A percentile compares a stretch with the other conserved stretches of the same genome.
Conservation (phyloP, 2,113 vertebrate species). For the Bubalus kerabau region DNA sequence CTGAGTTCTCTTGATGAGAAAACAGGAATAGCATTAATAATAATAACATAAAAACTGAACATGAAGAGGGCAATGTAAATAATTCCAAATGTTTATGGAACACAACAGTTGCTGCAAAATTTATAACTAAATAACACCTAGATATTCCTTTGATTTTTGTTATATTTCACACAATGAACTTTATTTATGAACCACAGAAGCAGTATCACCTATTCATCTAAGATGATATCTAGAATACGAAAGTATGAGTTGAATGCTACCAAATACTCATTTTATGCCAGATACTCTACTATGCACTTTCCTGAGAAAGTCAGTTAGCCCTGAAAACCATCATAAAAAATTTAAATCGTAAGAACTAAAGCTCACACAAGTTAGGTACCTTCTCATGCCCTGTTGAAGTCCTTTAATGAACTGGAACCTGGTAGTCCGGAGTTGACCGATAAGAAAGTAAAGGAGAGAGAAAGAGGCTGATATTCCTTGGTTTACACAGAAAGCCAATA, state of each 20-base stretch:
- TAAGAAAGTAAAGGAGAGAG: too few relatives aligned
- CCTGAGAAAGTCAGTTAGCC: too few relatives aligned
- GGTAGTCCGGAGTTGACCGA: accelerated
- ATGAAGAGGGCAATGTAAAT: neutral
- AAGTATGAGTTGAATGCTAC: accelerated
- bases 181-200: neutral
- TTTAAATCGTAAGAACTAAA: accelerated
- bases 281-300: neutral
- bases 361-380: accelerated
- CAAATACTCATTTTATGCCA: neutral
- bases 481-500: too few relatives aligned
- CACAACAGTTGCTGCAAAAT: neutral
- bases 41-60: neutral
- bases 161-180: neutral
- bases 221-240: neutral
- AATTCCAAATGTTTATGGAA: neutral
- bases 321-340: neutral
- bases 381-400: accelerated
- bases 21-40: neutral
- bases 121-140: neutral
- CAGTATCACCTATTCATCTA: neutral
- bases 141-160: neutral
- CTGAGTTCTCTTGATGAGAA: neutral
- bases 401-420: too few relatives aligned
- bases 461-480: too few relatives aligned